Base-by-base conservation (phyloP, 2,888 invertebrate species). In the Operophtera brumata region DNA sequence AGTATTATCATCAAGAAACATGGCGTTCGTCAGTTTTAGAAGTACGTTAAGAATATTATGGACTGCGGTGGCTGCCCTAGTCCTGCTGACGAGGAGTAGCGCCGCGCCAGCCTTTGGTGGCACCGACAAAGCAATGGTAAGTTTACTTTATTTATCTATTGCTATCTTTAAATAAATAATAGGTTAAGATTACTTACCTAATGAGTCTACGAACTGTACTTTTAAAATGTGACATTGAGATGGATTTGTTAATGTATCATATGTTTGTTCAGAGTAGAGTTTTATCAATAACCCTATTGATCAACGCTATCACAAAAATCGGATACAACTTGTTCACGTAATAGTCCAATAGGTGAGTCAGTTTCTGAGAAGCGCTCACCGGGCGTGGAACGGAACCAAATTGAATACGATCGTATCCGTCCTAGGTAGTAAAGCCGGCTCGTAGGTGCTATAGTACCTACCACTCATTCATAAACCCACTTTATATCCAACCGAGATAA, bases 91-190 rank as follows among this genome's bases (percentile, higher is more conserved):
- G 43, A 80, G 79, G 63, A 81, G 80, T 56, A 82, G 86, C 59
- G 89, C 88, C 10, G 90, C 90, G 36, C 90, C 90, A 10, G 66
- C 85, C 63, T 84, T 85, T 67, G 87, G 84, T 8, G 76, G 73
- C 50, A 81, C 89, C 11, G 86, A 87, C 61, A 86, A 80, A 59
- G 90, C 90, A 25, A 90, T 86, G 87, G 90, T 90, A 67, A 85
- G 90, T 58, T 28, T n/a, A 47, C 34, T 59, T 48, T 41, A 25
- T 30, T 12, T 56, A 51, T 28, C 36, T 0, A 1, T 30, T 2
- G 39, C 11, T 43, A 47, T 52, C 36, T 10, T 14, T 25, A 25
- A 40, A 30, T 28, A 41, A 53, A 53, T 35, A 49, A 36, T 26
- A 25, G 1, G 9, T 10, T 28, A 36, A 9, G 12, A 25, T 41